Evolutionary conservation across 23 tunicate species (phyloP).

Genomic region (Ciona savignyi): DNA sequence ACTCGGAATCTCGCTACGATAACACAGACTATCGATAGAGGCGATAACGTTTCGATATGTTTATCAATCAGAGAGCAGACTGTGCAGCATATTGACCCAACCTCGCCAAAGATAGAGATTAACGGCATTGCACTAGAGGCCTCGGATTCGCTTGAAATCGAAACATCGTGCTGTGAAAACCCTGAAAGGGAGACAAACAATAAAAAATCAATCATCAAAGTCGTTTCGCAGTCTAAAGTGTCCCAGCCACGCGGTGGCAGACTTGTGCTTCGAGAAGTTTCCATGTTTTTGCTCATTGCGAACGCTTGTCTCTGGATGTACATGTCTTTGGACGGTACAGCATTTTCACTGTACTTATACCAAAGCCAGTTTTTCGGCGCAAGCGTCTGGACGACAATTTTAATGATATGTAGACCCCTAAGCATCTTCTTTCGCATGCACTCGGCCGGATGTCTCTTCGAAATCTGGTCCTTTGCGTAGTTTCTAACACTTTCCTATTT

Average conservation of each 20-base stretch:
- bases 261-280: slow-evolving; percentile 37
- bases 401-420: slow-evolving; percentile 61
- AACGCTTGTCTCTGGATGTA: slow-evolving; percentile 65
- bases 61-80: too few relatives aligned
- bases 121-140: too few relatives aligned
- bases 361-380: slow-evolving; percentile 32
- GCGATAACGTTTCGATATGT: too few relatives aligned
- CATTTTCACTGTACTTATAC: slow-evolving; percentile 20
- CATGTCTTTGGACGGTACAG: slow-evolving; percentile 55
- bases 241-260: slow-evolving; percentile 34
- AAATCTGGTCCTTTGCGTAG: slow-evolving; percentile 73
- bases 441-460: slow-evolving; percentile 70
- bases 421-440: slow-evolving; percentile 75
- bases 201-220: too few relatives aligned
- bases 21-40: too few relatives aligned
- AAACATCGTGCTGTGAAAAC: too few relatives aligned
- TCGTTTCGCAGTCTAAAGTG: slow-evolving; percentile 33
- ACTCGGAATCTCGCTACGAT: too few relatives aligned
- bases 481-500: too few relatives aligned
- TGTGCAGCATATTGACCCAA: too few relatives aligned
- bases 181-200: too few relatives aligned
- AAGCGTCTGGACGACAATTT: slow-evolving; percentile 49
- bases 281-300: slow-evolving; percentile 38
- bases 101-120: too few relatives aligned
- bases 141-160: too few relatives aligned